Conservation (phyloP, 2,113 vertebrate species). For the Pungitius pungitius region DNA sequence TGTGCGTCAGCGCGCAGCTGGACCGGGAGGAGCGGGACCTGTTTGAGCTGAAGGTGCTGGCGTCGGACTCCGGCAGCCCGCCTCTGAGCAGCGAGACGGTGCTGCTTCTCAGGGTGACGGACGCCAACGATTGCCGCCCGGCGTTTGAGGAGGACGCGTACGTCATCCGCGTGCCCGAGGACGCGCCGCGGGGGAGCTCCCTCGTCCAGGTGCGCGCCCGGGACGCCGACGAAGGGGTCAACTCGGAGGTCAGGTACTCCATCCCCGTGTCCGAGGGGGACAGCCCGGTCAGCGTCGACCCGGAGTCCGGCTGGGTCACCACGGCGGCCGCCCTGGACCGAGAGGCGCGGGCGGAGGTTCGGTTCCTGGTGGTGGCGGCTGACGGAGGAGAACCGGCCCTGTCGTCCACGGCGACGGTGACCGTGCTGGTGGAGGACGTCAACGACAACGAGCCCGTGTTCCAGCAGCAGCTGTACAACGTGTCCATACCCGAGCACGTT, state of each 20-base stretch:
- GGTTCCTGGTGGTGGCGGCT: constrained; percentile 84
- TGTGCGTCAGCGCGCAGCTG: constrained; percentile 83
- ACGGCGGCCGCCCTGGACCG: constrained; percentile 81
- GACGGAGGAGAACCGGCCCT: constrained; percentile 84
- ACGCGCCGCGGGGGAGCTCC: constrained; percentile 79
- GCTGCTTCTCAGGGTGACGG: constrained; percentile 82
- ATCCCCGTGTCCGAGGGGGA: constrained; percentile 67
- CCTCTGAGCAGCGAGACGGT: constrained; percentile 77
- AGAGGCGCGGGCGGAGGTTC: constrained; percentile 80
- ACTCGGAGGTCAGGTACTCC: constrained; percentile 82
- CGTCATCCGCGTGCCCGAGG: constrained; percentile 80
- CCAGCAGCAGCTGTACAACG: constrained; percentile 84
- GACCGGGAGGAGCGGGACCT: constrained; percentile 85
- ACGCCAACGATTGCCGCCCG: constrained; percentile 88
- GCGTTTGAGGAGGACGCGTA: constrained; percentile 81
- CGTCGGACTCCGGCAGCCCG: constrained; percentile 84
- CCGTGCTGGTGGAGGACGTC: constrained; percentile 83
- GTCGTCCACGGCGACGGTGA: constrained; percentile 83
- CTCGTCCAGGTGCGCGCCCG: constrained; percentile 82
- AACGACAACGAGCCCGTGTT: constrained; percentile 93
- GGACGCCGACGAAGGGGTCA: constrained; percentile 84
- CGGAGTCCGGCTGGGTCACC: constrained; percentile 81
- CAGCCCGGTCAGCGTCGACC: constrained; percentile 78
- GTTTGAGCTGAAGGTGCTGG: constrained; percentile 84
- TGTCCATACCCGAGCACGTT: constrained; percentile 83